Evolutionary conservation across 2,888 invertebrate species (phyloP).

Genomic region (Prionchulus punctatus): DNA sequence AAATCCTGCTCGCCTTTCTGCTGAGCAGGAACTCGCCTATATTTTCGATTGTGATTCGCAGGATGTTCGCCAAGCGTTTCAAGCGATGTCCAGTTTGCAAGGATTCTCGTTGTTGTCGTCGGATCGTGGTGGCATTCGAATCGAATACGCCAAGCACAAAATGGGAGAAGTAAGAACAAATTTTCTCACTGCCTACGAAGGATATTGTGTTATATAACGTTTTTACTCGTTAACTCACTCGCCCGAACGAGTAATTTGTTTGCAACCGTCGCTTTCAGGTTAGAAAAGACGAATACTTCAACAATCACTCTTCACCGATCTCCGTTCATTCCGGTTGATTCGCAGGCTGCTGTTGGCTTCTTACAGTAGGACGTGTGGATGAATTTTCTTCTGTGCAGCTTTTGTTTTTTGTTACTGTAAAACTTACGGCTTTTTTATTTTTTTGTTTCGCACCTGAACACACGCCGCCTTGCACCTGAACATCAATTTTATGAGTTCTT

Average conservation of each 20-base stretch:
- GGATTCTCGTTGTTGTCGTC: slow-evolving; percentile 89
- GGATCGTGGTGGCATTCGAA: slow-evolving; percentile 87
- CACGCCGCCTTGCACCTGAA: too few species aligned
- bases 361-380: too few species aligned
- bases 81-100: slow-evolving; percentile 81
- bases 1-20: too few species aligned
- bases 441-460: too few species aligned
- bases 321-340: slow-evolving; percentile 3
- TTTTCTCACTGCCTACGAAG: background rate
- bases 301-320: slow-evolving; percentile 8
- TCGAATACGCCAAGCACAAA: slow-evolving; percentile 97
- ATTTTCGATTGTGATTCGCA: too few species aligned
- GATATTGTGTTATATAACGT: background rate
- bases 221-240: background rate
- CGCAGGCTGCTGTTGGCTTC: too few species aligned
- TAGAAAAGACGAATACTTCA: slow-evolving; percentile 6
- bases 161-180: slow-evolving; percentile 57
- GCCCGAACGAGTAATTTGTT: background rate
- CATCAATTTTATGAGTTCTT: too few species aligned
- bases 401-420: too few species aligned
- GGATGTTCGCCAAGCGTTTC: slow-evolving; percentile 73
- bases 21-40: too few species aligned
- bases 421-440: too few species aligned
- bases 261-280: background rate
- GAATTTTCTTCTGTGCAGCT: too few species aligned